These are phyloP conservation scores for Amphiprion percula DNA, from an alignment of 2,113 vertebrate genomes.

Conservation along the genomic window DNA sequence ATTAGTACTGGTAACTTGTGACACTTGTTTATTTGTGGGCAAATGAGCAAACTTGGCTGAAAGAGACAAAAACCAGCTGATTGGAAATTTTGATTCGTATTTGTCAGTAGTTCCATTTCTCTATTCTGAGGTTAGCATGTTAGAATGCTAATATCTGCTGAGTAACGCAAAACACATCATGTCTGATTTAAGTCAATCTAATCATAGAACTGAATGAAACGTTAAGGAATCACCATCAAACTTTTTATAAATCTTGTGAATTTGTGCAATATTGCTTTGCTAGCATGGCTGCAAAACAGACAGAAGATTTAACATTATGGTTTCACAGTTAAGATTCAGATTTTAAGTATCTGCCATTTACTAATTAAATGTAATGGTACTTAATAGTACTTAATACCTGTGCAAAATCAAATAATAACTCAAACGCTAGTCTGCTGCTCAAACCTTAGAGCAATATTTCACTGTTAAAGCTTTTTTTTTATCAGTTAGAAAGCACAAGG, in stretches of 20 bases:
- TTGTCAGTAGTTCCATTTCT: no score
- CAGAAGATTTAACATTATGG: not conserved
- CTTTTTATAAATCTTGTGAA: not conserved
- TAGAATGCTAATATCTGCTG: no score
- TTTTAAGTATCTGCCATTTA: not conserved
- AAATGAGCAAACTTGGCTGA: constrained; percentile 14
- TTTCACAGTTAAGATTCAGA: not conserved
- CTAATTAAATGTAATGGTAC: not conserved
- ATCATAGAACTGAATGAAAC: no score
- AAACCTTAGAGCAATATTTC: constrained; percentile 1
- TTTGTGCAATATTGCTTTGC: not conserved
- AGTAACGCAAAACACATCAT: no score
- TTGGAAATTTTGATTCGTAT: not conserved
- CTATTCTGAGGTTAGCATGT: no score
- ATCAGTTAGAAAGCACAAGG: constrained; percentile 1
- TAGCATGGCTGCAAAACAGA: not conserved
- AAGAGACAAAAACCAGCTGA: constrained; percentile 13
- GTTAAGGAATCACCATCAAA: no score
- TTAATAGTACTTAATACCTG: not conserved
- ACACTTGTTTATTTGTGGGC: constrained; percentile 1
- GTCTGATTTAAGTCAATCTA: no score
- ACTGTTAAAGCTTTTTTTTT: not conserved
- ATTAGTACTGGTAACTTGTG: constrained; percentile 28
- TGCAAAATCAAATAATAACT: constrained; percentile 3
- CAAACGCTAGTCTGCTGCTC: not conserved